Evolutionary conservation across 1,140 invertebrate genomes (phyloP).

Genomic region (Drosophila pseudoobscura): DNA sequence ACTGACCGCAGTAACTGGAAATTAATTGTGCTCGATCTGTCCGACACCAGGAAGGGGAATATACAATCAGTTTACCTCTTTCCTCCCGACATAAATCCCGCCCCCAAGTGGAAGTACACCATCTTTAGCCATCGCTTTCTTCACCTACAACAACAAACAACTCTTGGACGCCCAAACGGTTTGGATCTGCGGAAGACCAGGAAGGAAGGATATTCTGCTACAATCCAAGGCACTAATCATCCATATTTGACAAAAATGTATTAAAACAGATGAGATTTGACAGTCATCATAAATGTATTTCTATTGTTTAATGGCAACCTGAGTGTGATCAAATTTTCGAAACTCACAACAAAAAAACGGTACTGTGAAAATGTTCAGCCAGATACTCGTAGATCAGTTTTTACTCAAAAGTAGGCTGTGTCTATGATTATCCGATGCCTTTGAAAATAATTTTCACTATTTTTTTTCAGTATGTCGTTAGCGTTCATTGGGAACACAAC

Average conservation of each 20-base stretch:
- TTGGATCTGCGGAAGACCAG: not conserved
- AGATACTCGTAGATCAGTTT: too few species aligned
- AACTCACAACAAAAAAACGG: too few species aligned
- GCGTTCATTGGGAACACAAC: too few species aligned
- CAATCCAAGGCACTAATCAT: not conserved
- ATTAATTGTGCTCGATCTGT: constrained; percentile 17
- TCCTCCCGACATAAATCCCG: constrained; percentile 7
- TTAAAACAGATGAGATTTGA: not conserved
- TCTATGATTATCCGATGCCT: too few species aligned
- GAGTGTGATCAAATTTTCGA: too few species aligned
- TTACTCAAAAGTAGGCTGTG: too few species aligned
- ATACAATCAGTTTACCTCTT: constrained; percentile 10
- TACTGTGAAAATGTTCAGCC: too few species aligned
- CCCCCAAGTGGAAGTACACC: constrained; percentile 48
- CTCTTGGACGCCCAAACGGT: not conserved
- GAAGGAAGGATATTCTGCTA: constrained; percentile 25
- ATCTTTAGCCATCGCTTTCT: constrained; percentile 26
- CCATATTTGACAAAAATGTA: not conserved
- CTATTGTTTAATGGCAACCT: too few species aligned
- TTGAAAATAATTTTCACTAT: too few species aligned
- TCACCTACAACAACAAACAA: constrained; percentile 38
- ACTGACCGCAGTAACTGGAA: too few species aligned
- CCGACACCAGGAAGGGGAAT: not conserved
- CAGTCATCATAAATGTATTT: not conserved
- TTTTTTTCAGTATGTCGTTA: too few species aligned